Evolutionary conservation across 2,113 vertebrate species (phyloP), one percentile per base, ranked within the genome.

Genomic region (Oryzias curvinotus): DNA sequence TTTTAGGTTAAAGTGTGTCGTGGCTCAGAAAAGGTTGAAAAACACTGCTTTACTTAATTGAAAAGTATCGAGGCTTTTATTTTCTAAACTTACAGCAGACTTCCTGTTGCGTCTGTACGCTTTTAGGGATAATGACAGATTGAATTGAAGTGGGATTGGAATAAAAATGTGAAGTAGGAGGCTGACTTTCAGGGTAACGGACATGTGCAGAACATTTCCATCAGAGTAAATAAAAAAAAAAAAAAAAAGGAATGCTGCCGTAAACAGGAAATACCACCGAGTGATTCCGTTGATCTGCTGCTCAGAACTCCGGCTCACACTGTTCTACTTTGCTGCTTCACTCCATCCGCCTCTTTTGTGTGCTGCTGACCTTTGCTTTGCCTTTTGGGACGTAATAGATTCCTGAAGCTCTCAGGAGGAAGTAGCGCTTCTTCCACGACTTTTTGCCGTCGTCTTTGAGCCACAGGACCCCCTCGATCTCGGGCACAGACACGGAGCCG

Each of bases 301-400:
- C 65, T 70, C 65, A 57, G 65, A 75, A 71, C n/a, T 60, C 52
- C 6, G 7, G 49, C 15, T 25, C 17, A 36, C 42, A 56, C 59
- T 28, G 5, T n/a, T 61, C 58, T 19, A 4, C 19, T 57, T 45
- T 42, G 18, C 16, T 14, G 52, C 14, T 51, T 19, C 10, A 3
- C 7, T 54, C 47, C 7, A 42, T 60, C 5, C 13, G 44, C 15
- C 41, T 14, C 52, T 15, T 14, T 14, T 18, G 1, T 15, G 3
- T 19, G 47, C 19, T 66, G 10, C 87, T 61, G 62, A 99, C 97
- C 95, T 98, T 99, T 48, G 96, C 95, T 87, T 99, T 99, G 77
- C 96, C 97, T 90, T 99, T 99, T 46, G 97, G 97, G 64, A 99
- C 96, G 59, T 97, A 99, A 85, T 99, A 99, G 82, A 99, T 95